Conservation (phyloP, 1,140 invertebrate species). For the Drosophila rhopaloa region DNA sequence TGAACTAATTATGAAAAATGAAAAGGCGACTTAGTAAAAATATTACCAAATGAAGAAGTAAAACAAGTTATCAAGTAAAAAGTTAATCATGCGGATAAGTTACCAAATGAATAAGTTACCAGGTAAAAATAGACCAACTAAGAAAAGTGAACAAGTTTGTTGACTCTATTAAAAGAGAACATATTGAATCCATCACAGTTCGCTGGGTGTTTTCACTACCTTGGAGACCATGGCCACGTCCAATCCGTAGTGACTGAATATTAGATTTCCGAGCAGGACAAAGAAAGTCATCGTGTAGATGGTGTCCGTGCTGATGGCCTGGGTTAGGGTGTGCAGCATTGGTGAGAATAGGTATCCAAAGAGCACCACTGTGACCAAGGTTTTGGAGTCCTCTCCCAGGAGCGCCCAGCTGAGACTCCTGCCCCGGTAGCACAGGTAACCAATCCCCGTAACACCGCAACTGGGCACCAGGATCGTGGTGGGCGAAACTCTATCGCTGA, state of each 20-base stretch:
- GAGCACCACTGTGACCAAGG: constrained; percentile 91
- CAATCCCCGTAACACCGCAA: constrained; percentile 86
- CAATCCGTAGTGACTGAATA: constrained; percentile 96
- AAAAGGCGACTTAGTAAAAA: too few relatives aligned
- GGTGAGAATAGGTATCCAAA: constrained; percentile 95
- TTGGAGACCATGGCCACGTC: constrained; percentile 92
- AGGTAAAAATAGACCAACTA: too few relatives aligned
- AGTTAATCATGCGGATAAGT: too few relatives aligned
- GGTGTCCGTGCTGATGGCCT: constrained; percentile 98
- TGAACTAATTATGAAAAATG: too few relatives aligned
- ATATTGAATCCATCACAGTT: too few relatives aligned
- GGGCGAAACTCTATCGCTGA: constrained; percentile 88
- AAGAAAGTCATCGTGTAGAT: constrained; percentile 96
- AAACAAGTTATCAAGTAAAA: too few relatives aligned
- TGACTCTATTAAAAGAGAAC: too few relatives aligned
- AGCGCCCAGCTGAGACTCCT: constrained; percentile 57
- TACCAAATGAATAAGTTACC: too few relatives aligned
- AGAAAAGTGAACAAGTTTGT: too few relatives aligned
- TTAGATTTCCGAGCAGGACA: constrained; percentile 94
- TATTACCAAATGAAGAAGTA: too few relatives aligned
- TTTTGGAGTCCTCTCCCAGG: constrained; percentile 87
- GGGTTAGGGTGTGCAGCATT: constrained; percentile 96
- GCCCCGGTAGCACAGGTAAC: constrained; percentile 82
- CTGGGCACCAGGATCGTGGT: constrained; percentile 87
- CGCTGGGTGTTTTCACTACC: not conserved